These are phyloP conservation scores for Sterrhoptilus dennistouni DNA, from an alignment of 2,113 vertebrate genomes.

Conservation along the genomic window DNA sequence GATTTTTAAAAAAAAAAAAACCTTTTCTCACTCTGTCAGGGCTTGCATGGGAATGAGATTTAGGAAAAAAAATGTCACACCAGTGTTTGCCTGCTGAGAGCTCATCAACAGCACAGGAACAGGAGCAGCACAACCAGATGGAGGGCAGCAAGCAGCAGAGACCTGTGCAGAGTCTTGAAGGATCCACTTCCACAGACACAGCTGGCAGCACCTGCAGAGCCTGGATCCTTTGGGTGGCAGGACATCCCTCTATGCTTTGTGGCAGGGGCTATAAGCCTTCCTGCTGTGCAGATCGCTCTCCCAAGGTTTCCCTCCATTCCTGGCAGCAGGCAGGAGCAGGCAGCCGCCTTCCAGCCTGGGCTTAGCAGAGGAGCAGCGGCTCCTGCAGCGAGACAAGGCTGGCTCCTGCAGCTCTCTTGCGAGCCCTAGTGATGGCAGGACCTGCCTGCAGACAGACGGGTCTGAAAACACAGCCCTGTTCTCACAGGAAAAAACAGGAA, in stretches of 20 bases:
- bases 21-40: background rate
- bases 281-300: background rate
- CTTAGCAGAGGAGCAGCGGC: background rate
- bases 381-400: accelerated
- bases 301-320: background rate
- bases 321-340: background rate
- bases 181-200: background rate
- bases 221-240: background rate
- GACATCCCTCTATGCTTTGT: accelerated
- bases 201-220: background rate
- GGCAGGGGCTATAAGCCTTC: background rate
- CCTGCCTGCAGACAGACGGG: background rate
- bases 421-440: conserved; percentile 37
- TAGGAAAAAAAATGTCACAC: background rate
- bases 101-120: background rate
- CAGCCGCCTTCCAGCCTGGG: background rate
- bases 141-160: background rate
- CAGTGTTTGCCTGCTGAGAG: background rate
- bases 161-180: background rate
- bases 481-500: background rate
- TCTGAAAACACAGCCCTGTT: background rate
- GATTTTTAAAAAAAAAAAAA: background rate
- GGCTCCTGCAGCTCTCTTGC: conserved; percentile 49
- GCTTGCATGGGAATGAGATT: background rate
- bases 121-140: background rate